Evolutionary conservation across 2,797 vertebrate species (phyloP).

Genomic region (Apogon talboti): DNA sequence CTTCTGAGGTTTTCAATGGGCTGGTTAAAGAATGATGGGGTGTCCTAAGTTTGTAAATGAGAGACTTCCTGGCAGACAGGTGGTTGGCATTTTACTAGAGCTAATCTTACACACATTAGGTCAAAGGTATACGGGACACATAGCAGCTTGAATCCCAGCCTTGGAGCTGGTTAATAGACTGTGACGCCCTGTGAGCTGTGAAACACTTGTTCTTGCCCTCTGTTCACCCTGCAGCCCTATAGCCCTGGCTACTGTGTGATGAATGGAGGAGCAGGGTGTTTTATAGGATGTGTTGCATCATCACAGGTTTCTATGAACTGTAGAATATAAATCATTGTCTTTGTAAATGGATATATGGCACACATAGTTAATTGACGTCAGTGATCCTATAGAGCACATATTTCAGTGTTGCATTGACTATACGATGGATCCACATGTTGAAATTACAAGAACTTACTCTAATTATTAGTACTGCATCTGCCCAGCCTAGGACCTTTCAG

Average conservation of each 20-base stretch:
- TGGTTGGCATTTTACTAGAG: constrained; percentile 77
- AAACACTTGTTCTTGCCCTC: constrained; percentile 61
- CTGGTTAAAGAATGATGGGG: constrained; percentile 71
- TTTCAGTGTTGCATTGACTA: no score
- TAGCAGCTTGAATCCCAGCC: constrained; percentile 29
- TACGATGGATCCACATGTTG: neutral
- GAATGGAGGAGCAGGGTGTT: neutral
- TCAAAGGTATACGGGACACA: constrained; percentile 67
- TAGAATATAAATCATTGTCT: neutral
- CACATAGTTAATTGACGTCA: no score
- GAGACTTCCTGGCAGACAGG: constrained; percentile 62
- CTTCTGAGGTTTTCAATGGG: constrained; percentile 13
- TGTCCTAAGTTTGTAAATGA: constrained; percentile 64
- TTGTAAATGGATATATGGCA: no score
- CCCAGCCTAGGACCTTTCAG: no score
- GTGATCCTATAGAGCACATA: no score
- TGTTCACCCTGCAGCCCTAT: constrained; percentile 43
- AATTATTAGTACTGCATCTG: no score
- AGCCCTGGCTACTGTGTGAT: constrained; percentile 68
- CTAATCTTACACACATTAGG: constrained; percentile 75
- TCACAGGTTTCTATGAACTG: neutral
- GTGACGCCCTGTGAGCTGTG: constrained; percentile 52
- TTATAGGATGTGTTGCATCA: constrained; percentile 22
- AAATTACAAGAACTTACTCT: neutral
- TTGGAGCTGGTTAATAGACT: constrained; percentile 61